These are phyloP conservation scores for Scrobipalpa atriplicella DNA, from an alignment of 2,888 invertebrate species.

Conservation along the genomic window DNA sequence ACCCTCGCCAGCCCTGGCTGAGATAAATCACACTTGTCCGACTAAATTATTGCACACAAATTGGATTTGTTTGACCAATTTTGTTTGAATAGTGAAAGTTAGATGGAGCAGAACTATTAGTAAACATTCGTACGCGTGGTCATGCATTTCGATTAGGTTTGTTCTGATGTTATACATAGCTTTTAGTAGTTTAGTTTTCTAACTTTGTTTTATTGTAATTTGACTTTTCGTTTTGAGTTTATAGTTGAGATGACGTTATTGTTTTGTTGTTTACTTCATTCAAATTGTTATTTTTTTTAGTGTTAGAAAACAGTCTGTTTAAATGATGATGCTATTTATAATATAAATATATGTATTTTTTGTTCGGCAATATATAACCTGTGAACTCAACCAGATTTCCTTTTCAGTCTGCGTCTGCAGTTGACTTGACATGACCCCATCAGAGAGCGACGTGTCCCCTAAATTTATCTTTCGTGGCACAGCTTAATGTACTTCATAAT, in stretches of 20 bases:
- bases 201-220: background rate
- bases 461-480: slow-evolving; percentile 7
- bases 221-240: background rate
- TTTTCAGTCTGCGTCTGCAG: slow-evolving; percentile 5
- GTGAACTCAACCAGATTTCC: too few relatives aligned
- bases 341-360: too few relatives aligned
- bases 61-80: slow-evolving; percentile 34
- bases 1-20: background rate
- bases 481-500: slow-evolving; percentile 9
- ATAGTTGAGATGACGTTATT: background rate
- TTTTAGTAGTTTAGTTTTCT: background rate
- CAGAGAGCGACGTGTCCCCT: background rate
- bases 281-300: too few relatives aligned
- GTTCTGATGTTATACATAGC: background rate
- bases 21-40: slow-evolving; percentile 30
- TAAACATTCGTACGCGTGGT: background rate
- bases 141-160: slow-evolving; percentile 4
- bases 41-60: slow-evolving; percentile 39
- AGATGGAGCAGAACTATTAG: background rate
- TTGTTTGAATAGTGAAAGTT: slow-evolving; percentile 24
- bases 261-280: too few relatives aligned
- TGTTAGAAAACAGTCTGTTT: background rate
- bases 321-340: background rate
- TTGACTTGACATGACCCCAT: slow-evolving; percentile 1
- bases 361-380: too few relatives aligned